phyloP scores from a whole-genome alignment of 2,113 vertebrate genomes.

The Xiphophorus couchianus region DNA sequence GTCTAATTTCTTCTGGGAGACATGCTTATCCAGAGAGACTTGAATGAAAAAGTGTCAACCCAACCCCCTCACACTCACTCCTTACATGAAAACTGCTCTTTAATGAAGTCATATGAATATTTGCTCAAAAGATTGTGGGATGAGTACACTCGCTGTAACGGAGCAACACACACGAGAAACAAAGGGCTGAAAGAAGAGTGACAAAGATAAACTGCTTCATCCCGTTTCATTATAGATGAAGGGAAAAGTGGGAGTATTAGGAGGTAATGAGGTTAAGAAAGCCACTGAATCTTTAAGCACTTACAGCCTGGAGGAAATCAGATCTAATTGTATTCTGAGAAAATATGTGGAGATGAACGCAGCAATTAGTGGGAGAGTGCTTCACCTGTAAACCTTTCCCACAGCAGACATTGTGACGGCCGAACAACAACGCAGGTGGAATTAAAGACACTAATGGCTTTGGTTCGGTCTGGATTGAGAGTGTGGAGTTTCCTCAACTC shows the following conservation, averaged over 20 bases:
- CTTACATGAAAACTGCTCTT: conserved; percentile 5
- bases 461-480: background rate
- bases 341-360: conserved; percentile 25
- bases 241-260: conserved; percentile 22
- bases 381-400: background rate
- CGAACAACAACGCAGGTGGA: background rate
- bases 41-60: conserved; percentile 21
- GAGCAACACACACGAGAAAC: conserved; percentile 16
- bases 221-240: conserved; percentile 18
- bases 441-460: background rate
- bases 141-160: background rate
- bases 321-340: conserved; percentile 27
- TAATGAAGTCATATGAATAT: conserved; percentile 34
- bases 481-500: background rate
- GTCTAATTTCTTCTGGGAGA: conserved; percentile 47
- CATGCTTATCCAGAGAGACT: conserved; percentile 20
- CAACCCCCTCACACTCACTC: background rate
- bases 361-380: background rate
- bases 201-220: conserved; percentile 7
- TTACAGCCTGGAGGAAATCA: conserved; percentile 22
- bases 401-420: background rate
- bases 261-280: conserved; percentile 31
- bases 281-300: conserved; percentile 16
- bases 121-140: conserved; percentile 5
- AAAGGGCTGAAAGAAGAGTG: background rate